phyloP scores from a whole-genome alignment of 2,113 vertebrate genomes.

The Corvus cornix region DNA sequence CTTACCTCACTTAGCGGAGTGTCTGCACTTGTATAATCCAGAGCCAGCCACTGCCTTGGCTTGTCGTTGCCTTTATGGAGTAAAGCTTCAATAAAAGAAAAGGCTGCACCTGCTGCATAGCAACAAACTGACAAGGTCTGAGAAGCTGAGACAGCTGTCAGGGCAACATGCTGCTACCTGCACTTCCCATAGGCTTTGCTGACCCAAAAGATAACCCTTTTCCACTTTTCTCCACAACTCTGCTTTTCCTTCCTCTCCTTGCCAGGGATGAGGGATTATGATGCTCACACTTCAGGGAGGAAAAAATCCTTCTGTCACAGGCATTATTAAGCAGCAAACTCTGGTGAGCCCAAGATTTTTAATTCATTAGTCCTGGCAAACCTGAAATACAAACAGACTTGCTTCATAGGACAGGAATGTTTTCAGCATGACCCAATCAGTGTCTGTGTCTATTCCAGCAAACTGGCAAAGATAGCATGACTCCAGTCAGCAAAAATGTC shows the following conservation, averaged over 20 bases:
- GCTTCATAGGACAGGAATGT: conserved; percentile 86
- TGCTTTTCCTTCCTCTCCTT: conserved; percentile 65
- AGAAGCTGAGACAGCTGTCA: conserved; percentile 79
- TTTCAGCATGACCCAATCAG: conserved; percentile 82
- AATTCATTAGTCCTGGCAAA: conserved; percentile 83
- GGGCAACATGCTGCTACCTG: conserved; percentile 78
- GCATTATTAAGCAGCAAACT: conserved; percentile 77
- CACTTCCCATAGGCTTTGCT: conserved; percentile 72
- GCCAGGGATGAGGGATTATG: conserved; percentile 51
- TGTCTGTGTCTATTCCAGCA: conserved; percentile 87
- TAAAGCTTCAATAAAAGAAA: conserved; percentile 73
- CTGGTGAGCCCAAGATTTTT: conserved; percentile 75
- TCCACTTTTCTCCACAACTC: conserved; percentile 63
- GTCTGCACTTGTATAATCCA: conserved; percentile 80
- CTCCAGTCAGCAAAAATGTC: conserved; percentile 92
- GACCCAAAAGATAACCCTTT: conserved; percentile 70
- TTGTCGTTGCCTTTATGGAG: conserved; percentile 73
- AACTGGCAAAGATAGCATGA: conserved; percentile 94
- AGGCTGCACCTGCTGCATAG: conserved; percentile 81
- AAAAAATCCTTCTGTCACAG: conserved; percentile 76
- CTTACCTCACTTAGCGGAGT: conserved; percentile 83
- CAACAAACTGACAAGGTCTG: conserved; percentile 74
- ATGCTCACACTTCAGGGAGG: conserved; percentile 72
- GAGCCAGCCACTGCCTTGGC: conserved; percentile 79
- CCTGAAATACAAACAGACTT: conserved; percentile 84